phyloP scores from a whole-genome alignment of 2,113 vertebrate species.

The Neolamprologus brichardi region DNA sequence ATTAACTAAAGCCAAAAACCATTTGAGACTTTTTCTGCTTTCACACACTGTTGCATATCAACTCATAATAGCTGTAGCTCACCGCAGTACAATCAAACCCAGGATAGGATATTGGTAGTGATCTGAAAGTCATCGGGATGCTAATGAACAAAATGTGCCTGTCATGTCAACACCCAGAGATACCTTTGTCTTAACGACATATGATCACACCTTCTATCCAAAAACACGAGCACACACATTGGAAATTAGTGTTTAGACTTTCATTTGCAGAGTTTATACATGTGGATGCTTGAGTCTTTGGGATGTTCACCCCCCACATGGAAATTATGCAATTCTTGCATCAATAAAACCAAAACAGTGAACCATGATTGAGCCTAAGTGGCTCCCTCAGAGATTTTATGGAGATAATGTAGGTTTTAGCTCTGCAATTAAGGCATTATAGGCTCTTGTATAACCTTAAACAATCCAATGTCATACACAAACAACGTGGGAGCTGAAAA shows the following conservation, averaged over 20 bases:
- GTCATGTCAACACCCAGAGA: neutral
- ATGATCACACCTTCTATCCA: neutral
- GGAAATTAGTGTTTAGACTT: neutral
- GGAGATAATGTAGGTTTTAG: neutral
- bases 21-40: neutral
- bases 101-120: neutral
- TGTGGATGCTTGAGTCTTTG: neutral
- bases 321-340: neutral
- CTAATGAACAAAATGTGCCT: neutral
- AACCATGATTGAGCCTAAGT: neutral
- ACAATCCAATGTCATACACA: conserved; percentile 15
- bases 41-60: neutral
- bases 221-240: neutral
- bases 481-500: conserved; percentile 15
- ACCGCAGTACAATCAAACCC: neutral
- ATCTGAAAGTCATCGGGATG: neutral
- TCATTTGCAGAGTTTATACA: neutral
- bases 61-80: neutral
- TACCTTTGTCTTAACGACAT: neutral
- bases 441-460: conserved; percentile 47
- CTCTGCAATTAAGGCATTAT: neutral
- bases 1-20: neutral
- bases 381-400: neutral
- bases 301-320: conserved; percentile 7
- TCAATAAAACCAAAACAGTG: neutral